phyloP scores from a whole-genome alignment of 2,797 vertebrate genomes.

The Okamejei kenojei region DNA sequence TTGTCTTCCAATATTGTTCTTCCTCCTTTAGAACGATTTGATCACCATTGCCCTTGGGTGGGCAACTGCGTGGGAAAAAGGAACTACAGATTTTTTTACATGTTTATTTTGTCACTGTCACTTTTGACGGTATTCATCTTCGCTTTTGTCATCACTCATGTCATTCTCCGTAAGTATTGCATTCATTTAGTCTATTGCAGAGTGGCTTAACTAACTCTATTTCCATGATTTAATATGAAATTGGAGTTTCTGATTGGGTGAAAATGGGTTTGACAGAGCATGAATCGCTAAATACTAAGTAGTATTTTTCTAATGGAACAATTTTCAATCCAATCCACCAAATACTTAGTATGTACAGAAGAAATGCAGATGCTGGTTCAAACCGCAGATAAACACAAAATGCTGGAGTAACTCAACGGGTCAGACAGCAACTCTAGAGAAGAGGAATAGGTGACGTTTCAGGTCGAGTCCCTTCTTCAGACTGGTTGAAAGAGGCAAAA shows the following conservation, averaged over 20 bases:
- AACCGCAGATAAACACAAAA: no score
- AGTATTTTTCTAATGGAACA: neutral
- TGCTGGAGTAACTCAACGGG: no score
- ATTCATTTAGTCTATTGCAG: neutral
- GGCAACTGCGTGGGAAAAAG: slow-evolving; percentile 98
- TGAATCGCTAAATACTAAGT: neutral
- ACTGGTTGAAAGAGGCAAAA: no score
- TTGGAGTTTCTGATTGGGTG: neutral
- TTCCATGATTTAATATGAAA: neutral
- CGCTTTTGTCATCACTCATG: slow-evolving; percentile 92
- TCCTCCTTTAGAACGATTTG: slow-evolving; percentile 87
- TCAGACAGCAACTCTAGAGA: no score
- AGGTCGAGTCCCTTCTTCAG: no score
- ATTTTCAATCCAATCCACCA: neutral
- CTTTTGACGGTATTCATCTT: slow-evolving; percentile 99
- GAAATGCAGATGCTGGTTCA: no score
- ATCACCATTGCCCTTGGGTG: slow-evolving; percentile 99
- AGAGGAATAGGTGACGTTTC: no score
- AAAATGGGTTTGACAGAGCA: neutral
- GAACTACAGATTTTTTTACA: slow-evolving; percentile 99
- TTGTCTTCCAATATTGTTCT: slow-evolving; percentile 39
- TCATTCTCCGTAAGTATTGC: slow-evolving; percentile 88
- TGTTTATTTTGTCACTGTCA: slow-evolving; percentile 99
- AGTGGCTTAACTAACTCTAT: neutral
- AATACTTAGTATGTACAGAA: neutral